Evolutionary conservation across 2,797 vertebrate genomes (phyloP), one percentile per base, ranked within the genome.

Genomic region (Uromys caudimaculatus): DNA sequence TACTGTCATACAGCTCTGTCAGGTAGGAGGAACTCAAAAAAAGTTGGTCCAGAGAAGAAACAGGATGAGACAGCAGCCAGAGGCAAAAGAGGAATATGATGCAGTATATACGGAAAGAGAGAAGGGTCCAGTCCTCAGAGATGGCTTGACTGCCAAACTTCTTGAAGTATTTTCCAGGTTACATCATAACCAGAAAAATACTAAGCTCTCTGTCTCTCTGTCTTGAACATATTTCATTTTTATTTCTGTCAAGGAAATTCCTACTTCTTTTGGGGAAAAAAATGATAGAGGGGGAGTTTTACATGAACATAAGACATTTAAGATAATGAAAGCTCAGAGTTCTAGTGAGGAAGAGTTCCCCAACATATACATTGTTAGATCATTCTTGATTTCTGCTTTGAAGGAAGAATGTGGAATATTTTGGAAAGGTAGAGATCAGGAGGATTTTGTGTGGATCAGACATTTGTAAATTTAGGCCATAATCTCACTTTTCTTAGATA

Each of bases 401-500:
- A 9, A 3, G 17, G 54, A 71, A 73, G 17, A 41, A n/a, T 2
- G 41, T 9, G 0, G 7, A 12, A 29, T 9, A 84, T 91, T 95
- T 52, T 60, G 56, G 69, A 4, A 91, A 56, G 2, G 0, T 29
- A 38, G 41, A 67, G 8, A 60, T 32, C 52, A 78, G 50, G 13
- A 32, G 9, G 10, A 24, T 19, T 56, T 93, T 79, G 21, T 24
- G 14, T 54, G 73, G 41, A 44, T 81, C 38, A 91, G 58, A 73
- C 24, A 77, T n/a, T 76, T 85, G n/a, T 77, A 93, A 91, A 90
- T 88, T 79, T 85, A n/a, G 52, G 71, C 85, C 14, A 41, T 32
- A 58, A 24, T 89, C 2, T 14, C 38, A 47, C 14, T 84, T 87
- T 89, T 84, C 54, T 69, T 38, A 44, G 78, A 8, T 67, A 84